Evolutionary conservation across 2,888 invertebrate species (phyloP), one percentile per base, ranked within the genome.

Genomic region (Cosmorhoe ocellata): DNA sequence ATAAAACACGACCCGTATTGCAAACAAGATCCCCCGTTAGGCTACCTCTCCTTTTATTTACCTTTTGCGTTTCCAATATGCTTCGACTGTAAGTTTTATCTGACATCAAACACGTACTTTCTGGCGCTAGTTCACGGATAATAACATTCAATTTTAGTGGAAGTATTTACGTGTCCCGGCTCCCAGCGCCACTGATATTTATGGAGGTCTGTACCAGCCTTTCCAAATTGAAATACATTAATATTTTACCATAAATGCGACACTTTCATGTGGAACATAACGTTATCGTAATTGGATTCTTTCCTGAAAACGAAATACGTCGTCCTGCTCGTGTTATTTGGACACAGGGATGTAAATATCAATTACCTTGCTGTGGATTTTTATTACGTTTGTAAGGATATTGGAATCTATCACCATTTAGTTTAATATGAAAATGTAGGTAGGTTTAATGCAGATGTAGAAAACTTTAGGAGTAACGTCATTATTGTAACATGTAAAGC

Each of bases 221-320:
- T 74, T 76, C 85, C 86, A 87, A 90, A 90, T 89, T 90, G 89
- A 89, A 90, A 90, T 87, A 89, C 87, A 90, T 90, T 90, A 88
- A 90, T 90, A 90, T 89, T 86, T 88, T 86, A 89, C 85, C 87
- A 88, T 87, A 88, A 89, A 88, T 80, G 87, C 86, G 89, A 90
- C 89, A 88, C 82, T 88, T 89, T 86, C 86, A 81, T 81, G 82
- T 81, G 82, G 76, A 79, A 85, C 87, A 85, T 86, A 86, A 84
- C 87, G 84, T 84, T 88, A 86, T 84, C 87, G 83, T 88, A 89
- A 89, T 88, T 88, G 88, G 82, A 84, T 89, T 87, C 86, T 84
- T 86, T 84, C 82, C 79, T 80, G 76, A 74, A 51, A 76, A 79
- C 79, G 81, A 67, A 64, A 72, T 72, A 66, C 67, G 66, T 64